Evolutionary conservation across 2,113 vertebrate genomes (phyloP), one percentile per base, ranked within the genome.

Genomic region (Micronisus gabar): DNA sequence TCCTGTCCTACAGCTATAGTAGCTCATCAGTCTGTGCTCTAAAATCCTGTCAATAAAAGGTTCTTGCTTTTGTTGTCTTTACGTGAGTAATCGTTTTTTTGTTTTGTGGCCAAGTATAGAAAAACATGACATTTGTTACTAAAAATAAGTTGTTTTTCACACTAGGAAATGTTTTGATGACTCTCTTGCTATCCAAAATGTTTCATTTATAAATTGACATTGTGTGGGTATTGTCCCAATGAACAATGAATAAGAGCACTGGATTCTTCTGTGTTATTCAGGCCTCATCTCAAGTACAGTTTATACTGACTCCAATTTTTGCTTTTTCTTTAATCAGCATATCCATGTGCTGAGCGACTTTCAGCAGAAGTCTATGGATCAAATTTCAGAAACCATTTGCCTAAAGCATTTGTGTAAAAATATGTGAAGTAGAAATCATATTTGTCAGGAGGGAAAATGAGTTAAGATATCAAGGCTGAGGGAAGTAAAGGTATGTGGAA

Each of bases 1-100:
- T 71, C 0, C 0, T 56, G 10, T 2, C 16, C 47, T 53, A 2
- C 29, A 32, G 43, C 75, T 25, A 2, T 30, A 40, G 9, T 8
- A 78, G 36, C 43, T 79, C 25, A 9, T 63, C 21, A 26, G 36
- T 7, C 20, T 68, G 22, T 50, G 40, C 59, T 40, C 34, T 75
- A 7, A 66, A 91, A 56, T 76, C 11, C 7, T 8, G 18, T 15
- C 19, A 59, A 1, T 7, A 8, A 84, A 45, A 81, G 34, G 6
- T 25, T 81, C 30, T 70, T 75, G 16, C 4, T 84, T 91, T 71
- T 58, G 16, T 48, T 83, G 26, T 23, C 56, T 87, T 66, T 11
- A 15, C 4, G 3, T 32, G 41, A 82, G 15, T 53, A 68, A 75
- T 59, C 0, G 0, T 3, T 40, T 74, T 74, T 75, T 81, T 27